A percentile compares a stretch with the other conserved stretches of the same genome.
phyloP scores from a whole-genome alignment of 2,113 vertebrate species.

The Mesocricetus auratus region DNA sequence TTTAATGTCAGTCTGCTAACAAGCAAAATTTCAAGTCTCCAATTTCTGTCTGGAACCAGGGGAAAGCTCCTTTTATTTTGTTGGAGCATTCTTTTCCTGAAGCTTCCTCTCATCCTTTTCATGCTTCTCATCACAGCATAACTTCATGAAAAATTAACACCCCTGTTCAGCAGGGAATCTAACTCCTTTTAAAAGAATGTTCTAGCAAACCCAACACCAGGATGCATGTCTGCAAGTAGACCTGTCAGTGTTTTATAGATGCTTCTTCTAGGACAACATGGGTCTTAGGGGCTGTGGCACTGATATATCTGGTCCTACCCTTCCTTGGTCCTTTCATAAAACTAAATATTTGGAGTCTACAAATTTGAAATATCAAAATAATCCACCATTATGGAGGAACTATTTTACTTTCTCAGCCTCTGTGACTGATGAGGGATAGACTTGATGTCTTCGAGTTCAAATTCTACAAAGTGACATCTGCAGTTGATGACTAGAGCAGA shows the following conservation, averaged over 20 bases:
- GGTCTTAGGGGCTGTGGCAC: neutral
- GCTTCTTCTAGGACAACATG: neutral
- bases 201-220: slow-evolving; percentile 44
- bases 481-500: neutral
- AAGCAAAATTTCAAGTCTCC: slow-evolving; percentile 25
- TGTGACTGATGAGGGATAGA: neutral
- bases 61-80: slow-evolving; percentile 44
- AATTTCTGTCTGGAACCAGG: slow-evolving; percentile 28
- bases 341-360: neutral
- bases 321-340: neutral
- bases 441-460: neutral
- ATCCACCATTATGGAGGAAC: neutral
- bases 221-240: slow-evolving; percentile 15
- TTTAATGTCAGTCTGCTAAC: slow-evolving; percentile 36
- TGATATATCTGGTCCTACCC: neutral
- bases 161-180: slow-evolving; percentile 61
- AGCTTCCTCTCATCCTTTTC: slow-evolving; percentile 54
- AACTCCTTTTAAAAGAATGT: slow-evolving; percentile 61
- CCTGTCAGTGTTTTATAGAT: neutral
- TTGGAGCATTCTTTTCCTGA: slow-evolving; percentile 62
- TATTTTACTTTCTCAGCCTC: neutral
- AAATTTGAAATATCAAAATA: slow-evolving; percentile 47
- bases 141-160: slow-evolving; percentile 77
- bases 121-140: slow-evolving; percentile 62
- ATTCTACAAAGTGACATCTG: neutral